phyloP scores from a whole-genome alignment of 2,888 invertebrate species.

The Archips xylosteana region DNA sequence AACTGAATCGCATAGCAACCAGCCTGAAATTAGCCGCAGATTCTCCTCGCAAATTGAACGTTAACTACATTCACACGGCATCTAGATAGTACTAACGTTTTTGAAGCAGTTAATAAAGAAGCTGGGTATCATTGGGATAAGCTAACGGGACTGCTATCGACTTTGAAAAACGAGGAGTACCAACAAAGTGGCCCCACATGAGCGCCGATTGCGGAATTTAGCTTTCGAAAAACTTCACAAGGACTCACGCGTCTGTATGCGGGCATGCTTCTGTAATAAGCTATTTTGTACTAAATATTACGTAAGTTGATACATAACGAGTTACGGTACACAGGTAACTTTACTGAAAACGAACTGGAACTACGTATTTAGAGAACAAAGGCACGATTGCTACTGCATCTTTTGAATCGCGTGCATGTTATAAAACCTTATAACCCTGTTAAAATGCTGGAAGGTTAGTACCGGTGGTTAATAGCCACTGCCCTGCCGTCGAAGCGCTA shows the following conservation, averaged over 20 bases:
- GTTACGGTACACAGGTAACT: conserved; percentile 7
- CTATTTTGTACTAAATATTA: conserved; percentile 37
- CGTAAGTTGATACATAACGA: conserved; percentile 31
- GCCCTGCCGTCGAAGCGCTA: not conserved
- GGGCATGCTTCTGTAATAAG: conserved; percentile 42
- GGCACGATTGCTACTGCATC: conserved; percentile 25
- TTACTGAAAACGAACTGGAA: conserved; percentile 15
- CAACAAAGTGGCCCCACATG: conserved; percentile 43
- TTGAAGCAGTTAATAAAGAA: conserved; percentile 43
- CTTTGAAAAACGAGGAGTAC: conserved; percentile 19
- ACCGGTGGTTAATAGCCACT: conserved; percentile 1
- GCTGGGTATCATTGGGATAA: conserved; percentile 34
- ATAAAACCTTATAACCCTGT: conserved; percentile 11
- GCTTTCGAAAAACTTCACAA: conserved; percentile 44
- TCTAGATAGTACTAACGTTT: conserved; percentile 36
- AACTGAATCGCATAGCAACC: conserved; percentile 26
- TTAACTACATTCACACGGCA: conserved; percentile 22
- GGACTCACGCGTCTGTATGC: conserved; percentile 42
- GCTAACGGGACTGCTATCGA: conserved; percentile 3
- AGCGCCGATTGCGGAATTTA: conserved; percentile 43
- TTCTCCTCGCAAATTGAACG: conserved; percentile 15
- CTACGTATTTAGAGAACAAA: conserved; percentile 27
- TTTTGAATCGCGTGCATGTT: conserved; percentile 20
- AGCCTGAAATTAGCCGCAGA: conserved; percentile 38
- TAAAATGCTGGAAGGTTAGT: conserved; percentile 22